These are phyloP conservation scores for Poecilia velifera DNA, from an alignment of 2,797 vertebrate genomes.

Conservation along the genomic window DNA sequence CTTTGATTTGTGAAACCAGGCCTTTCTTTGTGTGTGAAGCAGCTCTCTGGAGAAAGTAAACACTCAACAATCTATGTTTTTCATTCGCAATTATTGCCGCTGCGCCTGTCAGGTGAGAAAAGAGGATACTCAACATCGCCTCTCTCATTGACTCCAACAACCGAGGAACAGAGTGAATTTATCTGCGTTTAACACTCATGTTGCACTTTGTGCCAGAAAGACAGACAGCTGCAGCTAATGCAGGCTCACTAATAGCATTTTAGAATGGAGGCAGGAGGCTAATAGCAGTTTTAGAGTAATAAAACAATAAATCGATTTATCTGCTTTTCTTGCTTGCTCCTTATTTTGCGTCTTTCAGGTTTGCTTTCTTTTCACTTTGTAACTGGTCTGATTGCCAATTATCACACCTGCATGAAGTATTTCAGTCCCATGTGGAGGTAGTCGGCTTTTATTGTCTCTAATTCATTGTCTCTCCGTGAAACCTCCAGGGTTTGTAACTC, in stretches of 20 bases:
- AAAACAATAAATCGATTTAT: conserved; percentile 58
- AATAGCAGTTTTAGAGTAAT: conserved; percentile 65
- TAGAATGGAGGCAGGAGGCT: conserved; percentile 42
- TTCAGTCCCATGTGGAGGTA: background rate
- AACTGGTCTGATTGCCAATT: background rate
- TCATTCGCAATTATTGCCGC: conserved; percentile 60
- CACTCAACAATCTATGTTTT: conserved; percentile 52
- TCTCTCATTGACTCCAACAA: conserved; percentile 8
- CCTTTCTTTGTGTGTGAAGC: conserved; percentile 5
- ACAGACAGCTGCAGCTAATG: conserved; percentile 25
- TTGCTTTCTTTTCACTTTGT: conserved; percentile 40
- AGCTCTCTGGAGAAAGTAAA: conserved; percentile 25
- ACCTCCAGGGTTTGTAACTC: background rate
- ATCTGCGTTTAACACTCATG: conserved; percentile 29
- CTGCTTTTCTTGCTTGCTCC: conserved; percentile 20
- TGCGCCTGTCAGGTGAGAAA: conserved; percentile 26
- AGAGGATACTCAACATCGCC: conserved; percentile 7
- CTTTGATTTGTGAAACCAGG: background rate
- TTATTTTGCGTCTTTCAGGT: background rate
- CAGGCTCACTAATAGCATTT: conserved; percentile 54
- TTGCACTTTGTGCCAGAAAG: conserved; percentile 3
- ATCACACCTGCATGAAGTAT: background rate
- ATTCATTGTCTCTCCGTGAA: background rate
- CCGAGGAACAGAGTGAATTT: conserved; percentile 18
- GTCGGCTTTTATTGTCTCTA: background rate